Conservation (phyloP, 1,140 invertebrate genomes). For the Cyphomyrmex costatus region DNA sequence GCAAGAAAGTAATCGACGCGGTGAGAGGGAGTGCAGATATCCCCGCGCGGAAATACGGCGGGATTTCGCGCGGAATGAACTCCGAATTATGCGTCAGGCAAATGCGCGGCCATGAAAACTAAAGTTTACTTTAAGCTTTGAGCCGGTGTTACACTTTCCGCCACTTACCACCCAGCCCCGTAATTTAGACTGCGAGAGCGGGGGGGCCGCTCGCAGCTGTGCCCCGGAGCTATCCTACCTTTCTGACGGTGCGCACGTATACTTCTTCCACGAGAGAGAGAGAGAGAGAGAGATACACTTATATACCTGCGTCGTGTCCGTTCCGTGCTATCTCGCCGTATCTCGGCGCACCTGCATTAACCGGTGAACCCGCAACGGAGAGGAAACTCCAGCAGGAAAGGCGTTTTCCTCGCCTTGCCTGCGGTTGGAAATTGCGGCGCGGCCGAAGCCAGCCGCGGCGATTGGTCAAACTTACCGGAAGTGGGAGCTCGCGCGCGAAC, state of each 20-base stretch:
- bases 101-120: conserved; percentile 81
- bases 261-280: conserved; percentile 52
- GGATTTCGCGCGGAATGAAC: conserved; percentile 76
- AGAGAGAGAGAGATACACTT: conserved; percentile 50
- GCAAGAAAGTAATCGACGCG: conserved; percentile 25
- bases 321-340: conserved; percentile 20
- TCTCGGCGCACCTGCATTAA: conserved; percentile 60
- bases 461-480: conserved; percentile 59
- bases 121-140: conserved; percentile 79
- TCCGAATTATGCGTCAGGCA: conserved; percentile 80
- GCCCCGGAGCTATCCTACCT: conserved; percentile 42
- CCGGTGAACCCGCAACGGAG: conserved; percentile 40
- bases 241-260: conserved; percentile 25
- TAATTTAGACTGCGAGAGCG: conserved; percentile 64
- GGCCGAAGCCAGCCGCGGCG: conserved; percentile 40
- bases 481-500: not conserved
- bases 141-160: conserved; percentile 64
- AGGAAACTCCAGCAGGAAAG: conserved; percentile 55
- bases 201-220: conserved; percentile 30
- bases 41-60: conserved; percentile 67
- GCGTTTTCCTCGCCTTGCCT: conserved; percentile 51
- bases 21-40: conserved; percentile 6
- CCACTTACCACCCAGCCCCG: conserved; percentile 66
- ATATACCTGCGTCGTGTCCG: not conserved
- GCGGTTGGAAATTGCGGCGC: conserved; percentile 56